Percentiles rank a stretch among this genome's conserved stretches.
phyloP scores from a whole-genome alignment of 2,797 vertebrate species.

The Hybognathus amarus region DNA sequence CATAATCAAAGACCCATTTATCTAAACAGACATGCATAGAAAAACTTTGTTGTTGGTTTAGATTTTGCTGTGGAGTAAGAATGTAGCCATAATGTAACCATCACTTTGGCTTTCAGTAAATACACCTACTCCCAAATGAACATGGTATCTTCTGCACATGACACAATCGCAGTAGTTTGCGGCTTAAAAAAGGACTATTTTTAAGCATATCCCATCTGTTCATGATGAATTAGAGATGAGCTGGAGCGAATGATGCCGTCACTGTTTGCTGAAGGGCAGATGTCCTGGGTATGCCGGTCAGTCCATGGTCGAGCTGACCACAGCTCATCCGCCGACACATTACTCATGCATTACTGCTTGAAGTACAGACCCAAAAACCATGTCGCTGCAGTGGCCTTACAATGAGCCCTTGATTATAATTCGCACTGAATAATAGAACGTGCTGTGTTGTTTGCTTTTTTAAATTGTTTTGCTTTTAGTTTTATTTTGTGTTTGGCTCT shows the following conservation, averaged over 20 bases:
- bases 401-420: slow-evolving; percentile 6
- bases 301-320: slow-evolving; percentile 36
- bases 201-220: slow-evolving; percentile 62
- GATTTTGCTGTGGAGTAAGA: background rate
- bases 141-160: slow-evolving; percentile 23
- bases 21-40: background rate
- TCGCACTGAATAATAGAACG: slow-evolving; percentile 13
- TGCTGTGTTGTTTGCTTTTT: slow-evolving; percentile 15
- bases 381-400: background rate
- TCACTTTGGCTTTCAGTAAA: background rate
- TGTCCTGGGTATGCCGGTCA: slow-evolving; percentile 47
- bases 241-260: slow-evolving; percentile 49
- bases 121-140: slow-evolving; percentile 5
- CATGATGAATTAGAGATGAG: slow-evolving; percentile 63
- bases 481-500: background rate
- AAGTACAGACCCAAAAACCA: slow-evolving; percentile 14
- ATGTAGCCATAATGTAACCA: background rate
- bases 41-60: background rate
- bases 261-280: slow-evolving; percentile 51
- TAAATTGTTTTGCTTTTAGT: background rate
- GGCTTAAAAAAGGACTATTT: slow-evolving; percentile 39
- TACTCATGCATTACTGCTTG: slow-evolving; percentile 23
- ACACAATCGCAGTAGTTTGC: slow-evolving; percentile 42
- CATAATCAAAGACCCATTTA: background rate
- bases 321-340: slow-evolving; percentile 23